Base-by-base conservation (phyloP, 2,888 invertebrate species). In the Phyllotreta striolata region DNA sequence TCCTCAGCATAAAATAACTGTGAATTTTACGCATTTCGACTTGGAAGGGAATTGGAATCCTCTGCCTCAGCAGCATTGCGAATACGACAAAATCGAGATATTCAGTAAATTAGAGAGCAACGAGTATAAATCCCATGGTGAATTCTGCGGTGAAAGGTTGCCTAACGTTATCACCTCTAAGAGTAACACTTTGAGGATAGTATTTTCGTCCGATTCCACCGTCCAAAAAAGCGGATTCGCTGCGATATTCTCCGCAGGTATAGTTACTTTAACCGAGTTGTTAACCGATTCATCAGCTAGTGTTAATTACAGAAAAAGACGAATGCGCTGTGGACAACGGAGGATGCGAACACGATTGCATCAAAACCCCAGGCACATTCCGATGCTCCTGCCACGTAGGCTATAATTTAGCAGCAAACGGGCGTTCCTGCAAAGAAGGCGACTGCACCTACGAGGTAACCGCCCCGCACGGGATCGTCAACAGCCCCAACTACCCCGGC, bases 281-380 rank as follows among this genome's bases (percentile, higher is more conserved):
- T 24, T 24, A 24, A 3, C 24, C 1, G 24, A 3, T 24, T 24
- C 24, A 24, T 24, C 24, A 24, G 24, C 13, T 24, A 46, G 9
- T 24, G 7, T 1, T 14, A 14, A 65, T 81, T 76, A 67, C 82
- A 89, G 98, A 98, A 82, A 93, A 93, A 81, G 98, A 99, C 79
- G 98, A 99, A 81, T 99, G 98, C 79, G 92, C 95, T 0, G 92
- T 96, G 79, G 98, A 98, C 78, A 98, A 98, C 77, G 98, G 98
- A 0, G 97, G 96, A 0, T 99, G 98, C 78, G 96, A 98, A 77
- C 98, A 99, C 79, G 95, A 96, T 75, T 98, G 98, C 77, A 89
- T 91, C 73, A 98, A 98, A 82, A 97, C 95, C 0, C 88, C 96
- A 13, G 95, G 95, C 4, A 92, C 93, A 4, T 98, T 95, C 82